These are phyloP conservation scores for Sarcophaga carnaria DNA, from an alignment of 2,888 invertebrate species.

Conservation along the genomic window DNA sequence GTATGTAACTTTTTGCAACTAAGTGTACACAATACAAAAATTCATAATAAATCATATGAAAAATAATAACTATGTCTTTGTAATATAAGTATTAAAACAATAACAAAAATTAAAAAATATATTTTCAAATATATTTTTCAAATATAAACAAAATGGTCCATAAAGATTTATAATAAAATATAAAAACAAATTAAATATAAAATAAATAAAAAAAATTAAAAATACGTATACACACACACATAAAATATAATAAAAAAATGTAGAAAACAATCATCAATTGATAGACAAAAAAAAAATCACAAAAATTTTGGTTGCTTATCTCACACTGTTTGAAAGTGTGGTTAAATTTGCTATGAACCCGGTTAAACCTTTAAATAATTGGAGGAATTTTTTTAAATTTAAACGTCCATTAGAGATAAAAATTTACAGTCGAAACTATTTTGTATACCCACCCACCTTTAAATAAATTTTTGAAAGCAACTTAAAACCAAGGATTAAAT, in stretches of 20 bases:
- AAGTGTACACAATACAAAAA: background rate
- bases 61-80: background rate
- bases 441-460: background rate
- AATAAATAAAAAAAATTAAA: too few species aligned
- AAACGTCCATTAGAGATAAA: background rate
- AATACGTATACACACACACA: background rate
- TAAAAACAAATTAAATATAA: background rate
- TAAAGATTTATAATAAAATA: constrained; percentile 13
- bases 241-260: background rate
- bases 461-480: background rate
- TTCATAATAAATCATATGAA: constrained; percentile 7
- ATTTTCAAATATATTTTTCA: background rate
- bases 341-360: background rate
- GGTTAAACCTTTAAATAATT: background rate
- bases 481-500: background rate
- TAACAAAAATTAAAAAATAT: background rate
- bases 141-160: constrained; percentile 41
- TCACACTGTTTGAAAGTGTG: background rate
- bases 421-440: background rate
- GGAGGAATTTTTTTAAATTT: background rate
- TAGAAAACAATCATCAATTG: background rate
- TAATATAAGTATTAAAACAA: background rate
- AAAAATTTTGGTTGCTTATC: background rate
- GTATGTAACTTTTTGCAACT: too few species aligned
- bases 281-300: background rate